Evolutionary conservation across 2,888 invertebrate species (phyloP).

Genomic region (Octonoba sinensis): DNA sequence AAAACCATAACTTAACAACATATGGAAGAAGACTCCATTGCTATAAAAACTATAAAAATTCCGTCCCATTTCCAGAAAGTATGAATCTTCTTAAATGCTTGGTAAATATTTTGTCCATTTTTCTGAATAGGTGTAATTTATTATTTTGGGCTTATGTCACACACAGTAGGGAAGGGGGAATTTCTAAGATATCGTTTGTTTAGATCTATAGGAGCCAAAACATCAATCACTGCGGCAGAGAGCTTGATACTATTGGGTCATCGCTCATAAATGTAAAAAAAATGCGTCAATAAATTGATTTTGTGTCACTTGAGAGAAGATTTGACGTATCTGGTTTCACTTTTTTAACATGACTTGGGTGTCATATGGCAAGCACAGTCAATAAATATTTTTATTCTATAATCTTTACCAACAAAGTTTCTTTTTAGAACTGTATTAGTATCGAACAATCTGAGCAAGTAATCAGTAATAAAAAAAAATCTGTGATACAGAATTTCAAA

Average conservation of each 20-base stretch:
- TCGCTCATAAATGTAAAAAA: conserved; percentile 51
- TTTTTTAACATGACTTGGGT: conserved; percentile 10
- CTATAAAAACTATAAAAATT: no score
- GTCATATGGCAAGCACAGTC: conserved; percentile 5
- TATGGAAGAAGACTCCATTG: no score
- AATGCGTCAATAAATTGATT: conserved; percentile 58
- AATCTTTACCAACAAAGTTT: background rate
- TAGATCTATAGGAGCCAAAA: conserved; percentile 19
- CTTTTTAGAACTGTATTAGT: no score
- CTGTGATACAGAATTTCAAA: no score
- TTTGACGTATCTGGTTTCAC: conserved; percentile 44
- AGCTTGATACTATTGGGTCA: conserved; percentile 39
- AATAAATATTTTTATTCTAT: conserved; percentile 5
- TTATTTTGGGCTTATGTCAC: background rate
- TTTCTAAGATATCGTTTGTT: conserved; percentile 16
- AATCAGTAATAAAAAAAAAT: no score
- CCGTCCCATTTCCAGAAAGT: no score
- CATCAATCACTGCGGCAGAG: conserved; percentile 40
- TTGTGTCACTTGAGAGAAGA: conserved; percentile 43
- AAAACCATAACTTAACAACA: no score
- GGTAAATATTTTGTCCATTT: background rate
- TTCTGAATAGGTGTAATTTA: background rate
- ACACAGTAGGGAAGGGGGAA: background rate
- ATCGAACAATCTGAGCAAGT: no score
- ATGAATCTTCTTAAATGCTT: background rate